Conservation (phyloP, 2,888 invertebrate genomes). For the Phalangium opilio region DNA sequence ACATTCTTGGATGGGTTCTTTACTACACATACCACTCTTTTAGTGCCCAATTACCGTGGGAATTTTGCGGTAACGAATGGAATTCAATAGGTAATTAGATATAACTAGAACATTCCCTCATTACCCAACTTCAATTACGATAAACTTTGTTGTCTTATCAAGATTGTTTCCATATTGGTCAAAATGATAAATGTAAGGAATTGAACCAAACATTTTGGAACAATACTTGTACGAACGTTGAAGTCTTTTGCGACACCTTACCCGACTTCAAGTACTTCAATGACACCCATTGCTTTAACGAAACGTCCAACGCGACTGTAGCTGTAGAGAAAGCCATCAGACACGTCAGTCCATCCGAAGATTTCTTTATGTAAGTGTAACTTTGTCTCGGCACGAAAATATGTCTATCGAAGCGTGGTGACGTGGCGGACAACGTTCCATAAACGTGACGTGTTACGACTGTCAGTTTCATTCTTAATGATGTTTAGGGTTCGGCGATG, state of each 20-base stretch:
- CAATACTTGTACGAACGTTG: slow-evolving; percentile 3
- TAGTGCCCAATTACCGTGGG: slow-evolving; percentile 46
- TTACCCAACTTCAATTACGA: too few species aligned
- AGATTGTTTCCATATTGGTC: slow-evolving; percentile 3
- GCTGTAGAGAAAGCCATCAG: neutral
- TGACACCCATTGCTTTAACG: slow-evolving; percentile 1
- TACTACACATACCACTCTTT: slow-evolving; percentile 59
- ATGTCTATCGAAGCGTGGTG: too few species aligned
- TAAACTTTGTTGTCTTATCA: neutral
- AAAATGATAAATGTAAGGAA: neutral
- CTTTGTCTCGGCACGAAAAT: too few species aligned
- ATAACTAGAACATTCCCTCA: neutral
- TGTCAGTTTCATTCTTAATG: too few species aligned
- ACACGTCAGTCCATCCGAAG: slow-evolving; percentile 3
- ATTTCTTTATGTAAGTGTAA: slow-evolving; percentile 4
- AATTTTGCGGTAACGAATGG: slow-evolving; percentile 38
- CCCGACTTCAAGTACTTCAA: neutral
- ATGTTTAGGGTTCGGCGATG: too few species aligned
- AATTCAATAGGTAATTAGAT: slow-evolving; percentile 7
- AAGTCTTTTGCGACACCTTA: neutral
- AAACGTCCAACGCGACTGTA: neutral
- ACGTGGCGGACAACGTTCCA: too few species aligned
- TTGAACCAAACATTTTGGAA: slow-evolving; percentile 5
- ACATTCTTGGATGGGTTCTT: slow-evolving; percentile 58
- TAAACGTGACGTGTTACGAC: too few species aligned